These are phyloP conservation scores for Aphrocallistes beatrix DNA, from an alignment of 37 sponge, comb jelly and placozoan species.

Conservation along the genomic window DNA sequence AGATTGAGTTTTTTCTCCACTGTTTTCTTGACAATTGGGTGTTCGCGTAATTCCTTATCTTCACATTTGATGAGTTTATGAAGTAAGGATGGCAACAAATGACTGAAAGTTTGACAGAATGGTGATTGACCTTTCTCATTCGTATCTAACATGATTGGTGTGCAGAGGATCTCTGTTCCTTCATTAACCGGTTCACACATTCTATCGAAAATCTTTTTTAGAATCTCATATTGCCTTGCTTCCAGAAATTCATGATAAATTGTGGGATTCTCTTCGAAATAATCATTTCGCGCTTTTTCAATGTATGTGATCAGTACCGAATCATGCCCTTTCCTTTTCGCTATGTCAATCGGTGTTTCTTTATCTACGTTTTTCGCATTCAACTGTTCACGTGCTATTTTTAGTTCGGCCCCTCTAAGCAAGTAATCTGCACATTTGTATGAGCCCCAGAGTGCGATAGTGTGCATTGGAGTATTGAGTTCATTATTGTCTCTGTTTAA, in stretches of 20 bases:
- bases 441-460: not conserved
- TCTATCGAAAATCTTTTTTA: not conserved
- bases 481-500: not conserved
- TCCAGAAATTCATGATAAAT: not conserved
- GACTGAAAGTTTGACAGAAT: not conserved
- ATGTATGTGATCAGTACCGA: not conserved
- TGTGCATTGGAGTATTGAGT: not conserved
- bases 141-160: not conserved
- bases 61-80: not conserved
- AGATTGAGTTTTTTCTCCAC: constrained; percentile 12
- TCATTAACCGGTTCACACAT: not conserved
- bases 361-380: not conserved
- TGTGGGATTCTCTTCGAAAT: not conserved
- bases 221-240: not conserved
- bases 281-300: not conserved
- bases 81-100: not conserved
- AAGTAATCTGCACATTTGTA: constrained; percentile 2
- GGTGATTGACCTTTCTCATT: not conserved
- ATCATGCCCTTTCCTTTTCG: not conserved
- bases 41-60: not conserved
- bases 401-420: not conserved
- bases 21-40: not conserved
- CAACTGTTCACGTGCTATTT: not conserved
- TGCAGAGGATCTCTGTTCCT: not conserved
- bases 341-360: not conserved